phyloP scores from a whole-genome alignment of 1,140 invertebrate species.

The Chymomyza costata region DNA sequence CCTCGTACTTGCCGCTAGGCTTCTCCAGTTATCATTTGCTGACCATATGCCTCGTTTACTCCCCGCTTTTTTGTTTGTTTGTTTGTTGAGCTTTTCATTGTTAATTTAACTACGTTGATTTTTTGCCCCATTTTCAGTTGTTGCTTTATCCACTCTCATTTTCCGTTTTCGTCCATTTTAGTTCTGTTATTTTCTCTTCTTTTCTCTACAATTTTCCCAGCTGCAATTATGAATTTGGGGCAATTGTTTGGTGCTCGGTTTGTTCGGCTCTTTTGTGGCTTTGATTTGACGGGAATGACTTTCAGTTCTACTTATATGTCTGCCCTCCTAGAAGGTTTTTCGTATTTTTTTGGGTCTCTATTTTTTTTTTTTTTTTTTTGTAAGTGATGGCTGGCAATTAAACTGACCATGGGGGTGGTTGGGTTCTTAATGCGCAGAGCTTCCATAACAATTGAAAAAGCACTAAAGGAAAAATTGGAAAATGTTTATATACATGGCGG shows the following conservation, averaged over 20 bases:
- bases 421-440: too few species aligned
- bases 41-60: constrained; percentile 15
- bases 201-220: constrained; percentile 27
- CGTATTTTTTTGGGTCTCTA: too few species aligned
- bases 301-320: too few species aligned
- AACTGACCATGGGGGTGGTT: too few species aligned
- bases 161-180: constrained; percentile 3
- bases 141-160: constrained; percentile 25
- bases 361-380: too few species aligned
- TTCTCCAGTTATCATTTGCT: constrained; percentile 30
- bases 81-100: constrained; percentile 20
- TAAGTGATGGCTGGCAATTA: too few species aligned
- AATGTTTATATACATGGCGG: too few species aligned
- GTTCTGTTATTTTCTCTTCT: not conserved
- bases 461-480: too few species aligned
- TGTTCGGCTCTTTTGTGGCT: constrained; percentile 23
- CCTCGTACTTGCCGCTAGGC: too few species aligned
- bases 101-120: constrained; percentile 35
- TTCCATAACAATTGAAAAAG: too few species aligned
- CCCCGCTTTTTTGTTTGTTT: not conserved
- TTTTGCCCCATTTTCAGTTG: constrained; percentile 39
- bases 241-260: constrained; percentile 46
- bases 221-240: constrained; percentile 66
- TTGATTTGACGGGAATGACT: constrained; percentile 26
- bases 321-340: too few species aligned